These are phyloP conservation scores for Sisor rabdophorus DNA, from an alignment of 2,113 vertebrate species.

Conservation along the genomic window DNA sequence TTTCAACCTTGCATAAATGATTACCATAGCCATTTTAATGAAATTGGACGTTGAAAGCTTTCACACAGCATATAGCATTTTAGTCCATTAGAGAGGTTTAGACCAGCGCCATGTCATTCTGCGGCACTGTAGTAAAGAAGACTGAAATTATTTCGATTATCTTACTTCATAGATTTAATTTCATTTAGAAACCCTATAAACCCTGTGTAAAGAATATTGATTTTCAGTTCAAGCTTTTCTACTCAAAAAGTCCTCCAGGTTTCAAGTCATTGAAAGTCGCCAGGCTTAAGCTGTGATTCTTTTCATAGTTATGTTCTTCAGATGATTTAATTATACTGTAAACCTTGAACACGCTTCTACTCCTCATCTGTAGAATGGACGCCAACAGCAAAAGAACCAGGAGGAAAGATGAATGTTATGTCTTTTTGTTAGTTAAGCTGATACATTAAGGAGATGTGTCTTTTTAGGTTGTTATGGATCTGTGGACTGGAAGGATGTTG, in stretches of 20 bases:
- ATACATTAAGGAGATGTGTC: not conserved
- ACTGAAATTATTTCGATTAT: not conserved
- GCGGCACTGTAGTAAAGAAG: not conserved
- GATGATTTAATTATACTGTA: not conserved
- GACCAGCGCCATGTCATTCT: not conserved
- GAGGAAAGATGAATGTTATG: not conserved
- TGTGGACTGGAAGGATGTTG: not conserved
- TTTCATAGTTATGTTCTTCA: no score
- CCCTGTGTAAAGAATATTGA: no score
- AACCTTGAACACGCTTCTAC: not conserved
- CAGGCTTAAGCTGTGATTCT: no score
- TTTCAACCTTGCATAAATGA: not conserved
- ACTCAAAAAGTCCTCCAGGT: no score
- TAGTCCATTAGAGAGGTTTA: not conserved
- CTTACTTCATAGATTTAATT: not conserved
- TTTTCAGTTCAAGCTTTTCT: no score
- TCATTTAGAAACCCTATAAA: no score
- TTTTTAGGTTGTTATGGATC: not conserved
- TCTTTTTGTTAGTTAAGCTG: not conserved
- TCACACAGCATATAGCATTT: not conserved
- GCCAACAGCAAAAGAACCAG: not conserved
- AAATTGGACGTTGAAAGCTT: slow-evolving; percentile 12
- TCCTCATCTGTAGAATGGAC: not conserved
- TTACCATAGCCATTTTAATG: not conserved
- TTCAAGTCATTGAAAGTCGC: no score